A percentile compares a stretch with the other conserved stretches of the same genome.
These are phyloP conservation scores for Rachycentron canadum DNA, from an alignment of 2,797 vertebrate species.

Conservation along the genomic window DNA sequence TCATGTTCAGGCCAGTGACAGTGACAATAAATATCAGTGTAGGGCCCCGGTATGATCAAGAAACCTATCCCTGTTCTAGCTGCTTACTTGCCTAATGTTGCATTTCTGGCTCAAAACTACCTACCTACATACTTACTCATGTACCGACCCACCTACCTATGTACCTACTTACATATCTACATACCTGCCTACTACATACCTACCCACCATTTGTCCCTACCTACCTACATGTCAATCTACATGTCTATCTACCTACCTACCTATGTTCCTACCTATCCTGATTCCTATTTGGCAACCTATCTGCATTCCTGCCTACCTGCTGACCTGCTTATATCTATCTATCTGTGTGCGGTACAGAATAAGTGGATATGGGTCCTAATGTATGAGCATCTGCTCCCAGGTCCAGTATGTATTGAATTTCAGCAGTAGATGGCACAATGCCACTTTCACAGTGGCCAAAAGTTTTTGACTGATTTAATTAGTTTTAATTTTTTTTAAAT, in stretches of 20 bases:
- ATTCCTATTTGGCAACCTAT: no score
- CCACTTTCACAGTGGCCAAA: conserved; percentile 42
- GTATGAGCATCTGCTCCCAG: conserved; percentile 7
- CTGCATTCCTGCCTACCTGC: no score
- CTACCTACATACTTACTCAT: no score
- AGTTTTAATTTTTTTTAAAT: no score
- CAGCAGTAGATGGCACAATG: conserved; percentile 48
- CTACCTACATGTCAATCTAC: no score
- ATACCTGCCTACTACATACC: no score
- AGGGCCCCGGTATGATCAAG: background rate
- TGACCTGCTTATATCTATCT: no score
- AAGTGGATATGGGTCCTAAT: background rate
- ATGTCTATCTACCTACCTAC: no score
- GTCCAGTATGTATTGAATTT: conserved; percentile 42
- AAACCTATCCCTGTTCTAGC: background rate
- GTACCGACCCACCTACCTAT: no score
- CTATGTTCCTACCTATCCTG: no score
- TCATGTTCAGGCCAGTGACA: background rate
- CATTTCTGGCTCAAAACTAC: background rate
- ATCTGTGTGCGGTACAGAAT: background rate
- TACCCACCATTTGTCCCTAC: no score
- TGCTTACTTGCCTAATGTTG: background rate
- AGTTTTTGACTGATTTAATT: conserved; percentile 37
- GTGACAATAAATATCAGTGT: background rate
- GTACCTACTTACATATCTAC: no score